Evolutionary conservation across 2,113 vertebrate genomes (phyloP).

Genomic region (Tragelaphus strepsiceros): DNA sequence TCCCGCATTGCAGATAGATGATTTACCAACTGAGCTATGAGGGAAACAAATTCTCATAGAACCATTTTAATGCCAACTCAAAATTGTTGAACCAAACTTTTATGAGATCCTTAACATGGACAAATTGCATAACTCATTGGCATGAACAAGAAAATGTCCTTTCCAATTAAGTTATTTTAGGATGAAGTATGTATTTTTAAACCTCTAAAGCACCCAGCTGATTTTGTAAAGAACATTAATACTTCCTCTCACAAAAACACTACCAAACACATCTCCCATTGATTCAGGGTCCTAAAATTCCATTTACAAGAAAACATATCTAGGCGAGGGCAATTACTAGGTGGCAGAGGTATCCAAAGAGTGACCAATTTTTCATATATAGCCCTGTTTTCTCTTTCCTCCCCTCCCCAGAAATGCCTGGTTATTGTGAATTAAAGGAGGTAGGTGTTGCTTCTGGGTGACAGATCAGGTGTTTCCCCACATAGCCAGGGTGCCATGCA

Average conservation of each 20-base stretch:
- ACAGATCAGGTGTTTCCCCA: not conserved
- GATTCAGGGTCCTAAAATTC: not conserved
- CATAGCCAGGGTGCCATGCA: accelerated
- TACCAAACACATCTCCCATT: not conserved
- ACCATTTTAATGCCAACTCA: conserved; percentile 72
- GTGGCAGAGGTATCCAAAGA: not conserved
- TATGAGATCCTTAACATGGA: conserved; percentile 70
- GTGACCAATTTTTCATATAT: not conserved
- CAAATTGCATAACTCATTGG: conserved; percentile 74
- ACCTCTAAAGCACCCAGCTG: conserved; percentile 51
- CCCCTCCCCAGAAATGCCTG: not conserved
- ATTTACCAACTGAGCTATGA: not conserved
- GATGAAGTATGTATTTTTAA: conserved; percentile 66
- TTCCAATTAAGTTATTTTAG: conserved; percentile 56
- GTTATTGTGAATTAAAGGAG: not conserved
- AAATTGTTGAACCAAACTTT: conserved; percentile 66
- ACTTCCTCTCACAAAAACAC: not conserved
- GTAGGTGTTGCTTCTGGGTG: not conserved
- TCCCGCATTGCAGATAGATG: not conserved
- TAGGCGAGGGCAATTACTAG: not conserved
- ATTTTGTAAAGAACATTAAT: not conserved
- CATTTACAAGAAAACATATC: not conserved
- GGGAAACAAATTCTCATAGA: conserved; percentile 72
- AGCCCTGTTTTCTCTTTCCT: no score
- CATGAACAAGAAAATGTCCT: conserved; percentile 63